Evolutionary conservation across 2,888 invertebrate species (phyloP).

Genomic region (Netelia inedita): DNA sequence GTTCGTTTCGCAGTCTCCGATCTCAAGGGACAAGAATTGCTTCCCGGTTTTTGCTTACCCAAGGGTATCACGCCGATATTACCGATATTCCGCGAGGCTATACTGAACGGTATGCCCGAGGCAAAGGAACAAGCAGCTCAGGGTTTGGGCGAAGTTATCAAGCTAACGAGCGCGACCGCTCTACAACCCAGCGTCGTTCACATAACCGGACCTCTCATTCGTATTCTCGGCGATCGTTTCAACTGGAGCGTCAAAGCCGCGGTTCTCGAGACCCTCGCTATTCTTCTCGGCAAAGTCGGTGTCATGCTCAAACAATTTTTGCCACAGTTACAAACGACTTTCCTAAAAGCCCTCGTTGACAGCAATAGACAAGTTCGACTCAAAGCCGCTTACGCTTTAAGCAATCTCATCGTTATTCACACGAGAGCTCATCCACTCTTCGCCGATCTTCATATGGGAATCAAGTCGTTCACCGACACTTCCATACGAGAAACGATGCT

Average conservation of each 20-base stretch:
- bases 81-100: constrained; percentile 98
- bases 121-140: constrained; percentile 98
- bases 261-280: constrained; percentile 96
- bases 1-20: constrained; percentile 96
- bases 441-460: constrained; percentile 94
- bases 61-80: constrained; percentile 97
- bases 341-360: constrained; percentile 97
- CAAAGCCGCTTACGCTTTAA: constrained; percentile 95
- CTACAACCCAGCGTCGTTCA: constrained; percentile 98
- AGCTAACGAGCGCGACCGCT: constrained; percentile 93
- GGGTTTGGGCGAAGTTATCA: constrained; percentile 93
- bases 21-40: constrained; percentile 90
- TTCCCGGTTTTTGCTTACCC: constrained; percentile 97
- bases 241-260: constrained; percentile 97
- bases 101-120: constrained; percentile 97
- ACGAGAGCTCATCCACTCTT: constrained; percentile 98
- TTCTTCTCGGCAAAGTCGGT: constrained; percentile 97
- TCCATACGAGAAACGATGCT: constrained; percentile 96
- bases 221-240: constrained; percentile 98
- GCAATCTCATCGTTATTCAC: constrained; percentile 96
- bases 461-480: constrained; percentile 94
- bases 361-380: constrained; percentile 94
- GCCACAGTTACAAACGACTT: constrained; percentile 99
- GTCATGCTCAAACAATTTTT: constrained; percentile 98
- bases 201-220: constrained; percentile 98